A percentile compares a stretch with the other conserved stretches of the same genome.
Conservation (phyloP, 2,113 vertebrate species). For the Ondatra zibethicus region DNA sequence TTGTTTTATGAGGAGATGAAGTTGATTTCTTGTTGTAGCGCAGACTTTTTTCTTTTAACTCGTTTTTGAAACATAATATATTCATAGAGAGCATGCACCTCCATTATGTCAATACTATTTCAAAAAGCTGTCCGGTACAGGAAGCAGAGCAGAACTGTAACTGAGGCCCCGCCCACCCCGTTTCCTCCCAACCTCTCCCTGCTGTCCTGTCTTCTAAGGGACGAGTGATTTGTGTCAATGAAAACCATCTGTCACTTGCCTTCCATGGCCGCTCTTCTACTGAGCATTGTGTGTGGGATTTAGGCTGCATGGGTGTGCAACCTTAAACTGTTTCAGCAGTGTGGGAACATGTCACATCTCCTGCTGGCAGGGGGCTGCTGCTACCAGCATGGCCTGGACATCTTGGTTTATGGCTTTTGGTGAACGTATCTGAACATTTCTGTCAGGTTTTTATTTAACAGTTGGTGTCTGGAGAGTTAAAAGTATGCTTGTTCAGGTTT, state of each 20-base stretch:
- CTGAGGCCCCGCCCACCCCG: not conserved
- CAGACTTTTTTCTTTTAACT: not conserved
- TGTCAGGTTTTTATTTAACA: not conserved
- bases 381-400: not conserved
- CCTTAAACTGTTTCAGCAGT: not conserved
- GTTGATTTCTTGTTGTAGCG: slow-evolving; percentile 4
- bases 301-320: not conserved
- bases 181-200: not conserved
- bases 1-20: not conserved
- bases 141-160: not conserved
- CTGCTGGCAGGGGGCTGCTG: not conserved
- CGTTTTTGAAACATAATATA: not conserved
- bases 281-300: not conserved
- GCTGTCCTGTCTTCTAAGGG: not conserved
- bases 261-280: not conserved
- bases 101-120: not conserved
- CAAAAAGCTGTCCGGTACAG: not conserved
- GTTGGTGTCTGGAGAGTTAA: not conserved
- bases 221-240: not conserved
- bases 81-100: not conserved
- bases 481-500: not conserved
- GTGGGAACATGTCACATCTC: not conserved
- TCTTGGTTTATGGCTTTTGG: not conserved
- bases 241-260: not conserved
- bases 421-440: not conserved